A percentile compares a stretch with the other conserved stretches of the same genome.
These are phyloP conservation scores for Tetragonisca angustula DNA, from an alignment of 2,888 invertebrate species.

Conservation along the genomic window DNA sequence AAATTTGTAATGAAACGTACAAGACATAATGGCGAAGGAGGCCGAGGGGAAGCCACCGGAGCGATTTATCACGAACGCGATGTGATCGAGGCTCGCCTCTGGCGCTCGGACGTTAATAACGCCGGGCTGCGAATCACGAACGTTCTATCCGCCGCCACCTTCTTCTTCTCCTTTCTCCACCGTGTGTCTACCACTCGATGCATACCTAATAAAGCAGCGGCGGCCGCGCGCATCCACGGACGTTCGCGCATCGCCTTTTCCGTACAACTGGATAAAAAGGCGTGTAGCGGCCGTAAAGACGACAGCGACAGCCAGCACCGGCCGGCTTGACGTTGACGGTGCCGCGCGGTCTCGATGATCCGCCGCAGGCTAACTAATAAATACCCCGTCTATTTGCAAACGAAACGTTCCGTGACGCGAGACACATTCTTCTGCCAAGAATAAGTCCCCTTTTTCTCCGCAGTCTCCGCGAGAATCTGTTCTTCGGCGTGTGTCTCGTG, in stretches of 20 bases:
- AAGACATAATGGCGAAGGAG: conserved; percentile 77
- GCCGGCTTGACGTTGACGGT: conserved; percentile 23
- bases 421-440: no score
- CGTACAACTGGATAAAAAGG: conserved; percentile 63
- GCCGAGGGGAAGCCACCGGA: conserved; percentile 76
- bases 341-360: conserved; percentile 21
- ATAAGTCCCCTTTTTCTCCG: not conserved
- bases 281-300: conserved; percentile 43
- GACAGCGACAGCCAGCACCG: conserved; percentile 31
- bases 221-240: conserved; percentile 61
- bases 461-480: no score
- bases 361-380: conserved; percentile 71
- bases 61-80: conserved; percentile 82
- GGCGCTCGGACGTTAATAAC: conserved; percentile 82
- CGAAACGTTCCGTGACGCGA: not conserved
- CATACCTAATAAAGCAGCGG: conserved; percentile 82
- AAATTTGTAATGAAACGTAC: conserved; percentile 80
- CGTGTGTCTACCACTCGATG: conserved; percentile 66
- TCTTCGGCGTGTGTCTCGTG: not conserved
- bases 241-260: conserved; percentile 66
- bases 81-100: conserved; percentile 81
- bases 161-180: conserved; percentile 56
- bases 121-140: conserved; percentile 78
- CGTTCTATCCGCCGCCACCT: conserved; percentile 68
- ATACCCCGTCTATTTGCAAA: conserved; percentile 9